Evolutionary conservation across 2,888 invertebrate genomes (phyloP).

Genomic region (Augochlorella aurata): DNA sequence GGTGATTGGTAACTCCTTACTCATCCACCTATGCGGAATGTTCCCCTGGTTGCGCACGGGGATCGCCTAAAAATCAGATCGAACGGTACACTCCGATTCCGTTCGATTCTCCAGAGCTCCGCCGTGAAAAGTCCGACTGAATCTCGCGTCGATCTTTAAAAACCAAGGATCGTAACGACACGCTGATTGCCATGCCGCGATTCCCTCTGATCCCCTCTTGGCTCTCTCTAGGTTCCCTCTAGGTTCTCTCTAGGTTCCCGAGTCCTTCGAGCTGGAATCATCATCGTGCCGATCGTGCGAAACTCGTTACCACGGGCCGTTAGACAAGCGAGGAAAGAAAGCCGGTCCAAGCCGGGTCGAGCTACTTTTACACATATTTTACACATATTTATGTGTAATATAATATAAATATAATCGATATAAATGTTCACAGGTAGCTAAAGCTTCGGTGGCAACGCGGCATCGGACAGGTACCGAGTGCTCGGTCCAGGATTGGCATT

Average conservation of each 20-base stretch:
- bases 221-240: constrained; percentile 14
- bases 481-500: constrained; percentile 72
- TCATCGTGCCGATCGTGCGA: constrained; percentile 48
- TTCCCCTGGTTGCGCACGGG: background rate
- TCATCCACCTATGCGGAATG: constrained; percentile 3
- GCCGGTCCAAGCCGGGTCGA: too few relatives aligned
- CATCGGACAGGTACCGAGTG: constrained; percentile 26
- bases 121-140: constrained; percentile 20
- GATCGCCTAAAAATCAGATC: constrained; percentile 44
- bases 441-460: background rate
- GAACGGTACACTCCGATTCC: constrained; percentile 50
- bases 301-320: constrained; percentile 54
- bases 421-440: constrained; percentile 7
- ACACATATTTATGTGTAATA: too few relatives aligned
- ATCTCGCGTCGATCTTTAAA: constrained; percentile 26
- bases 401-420: too few relatives aligned
- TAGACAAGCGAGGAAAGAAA: constrained; percentile 38
- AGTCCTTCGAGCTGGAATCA: constrained; percentile 41
- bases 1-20: background rate
- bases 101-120: constrained; percentile 20
- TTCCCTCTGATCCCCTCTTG: constrained; percentile 25
- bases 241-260: constrained; percentile 20
- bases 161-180: constrained; percentile 31
- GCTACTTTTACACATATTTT: too few relatives aligned
- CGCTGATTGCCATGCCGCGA: constrained; percentile 43